These are phyloP conservation scores for Pterocles gutturalis DNA, from an alignment of 2,113 vertebrate genomes.

Conservation along the genomic window DNA sequence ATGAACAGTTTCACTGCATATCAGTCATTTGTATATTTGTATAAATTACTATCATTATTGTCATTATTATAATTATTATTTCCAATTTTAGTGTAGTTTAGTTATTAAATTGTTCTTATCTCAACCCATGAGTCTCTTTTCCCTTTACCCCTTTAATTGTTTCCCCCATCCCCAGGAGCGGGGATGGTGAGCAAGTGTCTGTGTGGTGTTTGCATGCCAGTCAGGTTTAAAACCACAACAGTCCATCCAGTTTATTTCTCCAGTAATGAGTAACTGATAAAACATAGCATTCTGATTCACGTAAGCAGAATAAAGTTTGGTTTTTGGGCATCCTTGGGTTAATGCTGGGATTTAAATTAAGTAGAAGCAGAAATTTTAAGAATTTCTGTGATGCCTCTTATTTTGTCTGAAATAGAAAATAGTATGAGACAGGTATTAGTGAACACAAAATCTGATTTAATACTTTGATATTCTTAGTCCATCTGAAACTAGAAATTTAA, in stretches of 20 bases:
- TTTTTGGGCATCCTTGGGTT: background rate
- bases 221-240: too few relatives aligned
- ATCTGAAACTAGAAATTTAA: background rate
- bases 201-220: too few relatives aligned
- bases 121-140: too few relatives aligned
- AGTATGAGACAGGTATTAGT: background rate
- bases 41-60: too few relatives aligned
- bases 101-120: too few relatives aligned
- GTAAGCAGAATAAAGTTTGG: background rate
- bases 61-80: too few relatives aligned
- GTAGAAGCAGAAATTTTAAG: background rate
- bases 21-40: too few relatives aligned
- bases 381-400: background rate
- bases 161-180: too few relatives aligned
- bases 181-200: too few relatives aligned
- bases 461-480: background rate
- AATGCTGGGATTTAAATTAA: background rate
- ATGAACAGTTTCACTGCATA: too few relatives aligned
- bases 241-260: background rate
- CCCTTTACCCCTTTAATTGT: too few relatives aligned
- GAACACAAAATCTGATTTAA: background rate
- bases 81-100: too few relatives aligned
- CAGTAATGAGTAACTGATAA: fast-evolving
- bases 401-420: background rate
- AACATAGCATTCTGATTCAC: background rate